Base-by-base conservation (phyloP, 1,140 invertebrate genomes). In the Augochlora pura region DNA sequence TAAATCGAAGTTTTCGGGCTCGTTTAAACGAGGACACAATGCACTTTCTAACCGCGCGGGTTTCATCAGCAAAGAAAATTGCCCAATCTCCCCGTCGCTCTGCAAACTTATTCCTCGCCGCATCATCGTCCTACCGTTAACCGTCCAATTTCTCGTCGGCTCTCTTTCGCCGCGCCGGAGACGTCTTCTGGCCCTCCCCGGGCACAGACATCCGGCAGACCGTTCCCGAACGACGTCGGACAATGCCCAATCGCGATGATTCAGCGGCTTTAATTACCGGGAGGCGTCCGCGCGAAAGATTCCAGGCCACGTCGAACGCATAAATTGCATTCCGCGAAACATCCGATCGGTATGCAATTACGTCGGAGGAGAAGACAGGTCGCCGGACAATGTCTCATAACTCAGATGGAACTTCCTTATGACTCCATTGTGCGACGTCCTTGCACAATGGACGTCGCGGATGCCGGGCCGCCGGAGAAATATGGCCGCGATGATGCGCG, bases 371-470 rank as follows among this genome's bases (percentile, higher is more conserved):
- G 49, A 63, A 67, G 71, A 74, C 77, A 79, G 77, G 71, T 79
- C 78, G 59, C 32, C 5, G 52, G 65, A 80, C 79, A 81, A 85
- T 84, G 84, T 85, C 83, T 74, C 83, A 85, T 85, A 85, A 85
- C 54, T 85, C 83, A 85, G 66, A 42, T 52, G 64, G 70, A 60
- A 77, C 79, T 65, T 85, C 79, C 74, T 81, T 77, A 74, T 76
- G 77, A 70, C 72, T 83, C 81, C 72, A 83, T 83, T 83, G 81
- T 83, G 42, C 71, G 62, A 21, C 54, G 83, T 85, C 79, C 74
- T 84, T 71, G 70, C 66, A 59, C 74, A 64, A 77, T 49, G 62
- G 39, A 32, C 62, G 60, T 25, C 54, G 80, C 32, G 70, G 49
- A 38, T 71, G 76, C 25, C 52, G 67, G 67, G 52, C 16, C 25